Evolutionary conservation across 2,113 vertebrate genomes (phyloP), one percentile per base, ranked within the genome.

Genomic region (Osmerus eperlanus): DNA sequence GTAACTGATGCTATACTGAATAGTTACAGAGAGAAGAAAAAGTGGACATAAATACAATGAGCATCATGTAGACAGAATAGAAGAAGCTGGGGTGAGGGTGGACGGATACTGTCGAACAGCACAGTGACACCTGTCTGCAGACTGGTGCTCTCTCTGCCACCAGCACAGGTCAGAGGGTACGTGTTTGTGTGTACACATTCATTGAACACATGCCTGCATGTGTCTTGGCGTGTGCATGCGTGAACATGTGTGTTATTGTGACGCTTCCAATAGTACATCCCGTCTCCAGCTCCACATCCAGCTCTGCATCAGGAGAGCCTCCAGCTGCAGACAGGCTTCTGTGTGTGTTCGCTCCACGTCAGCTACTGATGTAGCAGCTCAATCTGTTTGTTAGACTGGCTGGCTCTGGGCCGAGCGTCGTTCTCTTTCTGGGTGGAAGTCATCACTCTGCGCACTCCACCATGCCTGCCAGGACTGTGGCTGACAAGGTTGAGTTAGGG

Each of bases 1-100:
- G 75, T 71, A 66, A 69, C 72, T 79, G 66, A 78, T 84, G 78
- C 70, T 58, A 29, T 76, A 67, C 32, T 81, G 85, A 81, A 84
- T 81, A 75, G 28, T 59, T 56, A 73, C 82, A 65, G 67, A 63
- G 67, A 74, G 23, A 68, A 74, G 71, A 77, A 70, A 82, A 52
- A 68, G 41, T 54, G 54, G 71, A 68, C 53, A 70, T 29, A 75
- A 70, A 69, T 63, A 63, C 16, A 7, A 36, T 36, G 32, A 36
- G 32, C 32, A 36, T 36, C 32, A 36, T 36, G 7, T 36, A 9
- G 41, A 47, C 9, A 12, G 41, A 47, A 11, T 47, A 47, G 21
- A 69, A 18, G 51, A 9, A 18, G 8, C 18, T 23, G n/a, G 25
- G 15, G 14, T 29, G 11, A 19, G 9, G 2, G 9, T 47, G 9